Evolutionary conservation across 1,140 invertebrate species (phyloP).

Genomic region (Lineus longissimus): DNA sequence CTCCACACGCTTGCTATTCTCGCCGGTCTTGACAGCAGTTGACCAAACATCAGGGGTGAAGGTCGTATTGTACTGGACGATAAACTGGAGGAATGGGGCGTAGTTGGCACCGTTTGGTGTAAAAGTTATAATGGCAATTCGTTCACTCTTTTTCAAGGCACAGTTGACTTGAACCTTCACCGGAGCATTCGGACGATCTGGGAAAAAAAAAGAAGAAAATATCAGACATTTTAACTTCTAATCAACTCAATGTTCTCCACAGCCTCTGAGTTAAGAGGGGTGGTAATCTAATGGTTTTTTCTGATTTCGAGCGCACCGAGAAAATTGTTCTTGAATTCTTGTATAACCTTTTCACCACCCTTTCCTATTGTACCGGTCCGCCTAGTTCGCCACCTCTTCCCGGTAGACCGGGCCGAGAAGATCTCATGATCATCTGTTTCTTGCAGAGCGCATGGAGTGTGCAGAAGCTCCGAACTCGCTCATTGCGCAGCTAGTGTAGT

Average conservation of each 20-base stretch:
- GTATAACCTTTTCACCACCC: too few relatives aligned
- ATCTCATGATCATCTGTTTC: too few relatives aligned
- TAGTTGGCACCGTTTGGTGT: constrained; percentile 89
- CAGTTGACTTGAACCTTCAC: constrained; percentile 55
- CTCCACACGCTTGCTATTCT: not conserved
- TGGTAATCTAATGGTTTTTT: constrained; percentile 7
- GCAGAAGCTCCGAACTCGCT: too few relatives aligned
- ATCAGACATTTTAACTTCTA: not conserved
- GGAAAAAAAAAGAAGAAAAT: constrained; percentile 26
- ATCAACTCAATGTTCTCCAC: not conserved
- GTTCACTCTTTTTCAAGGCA: constrained; percentile 61
- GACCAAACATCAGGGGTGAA: constrained; percentile 93
- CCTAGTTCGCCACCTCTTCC: too few relatives aligned
- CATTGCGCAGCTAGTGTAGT: too few relatives aligned
- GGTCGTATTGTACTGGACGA: constrained; percentile 89
- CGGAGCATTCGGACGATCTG: constrained; percentile 90
- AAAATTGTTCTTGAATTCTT: too few relatives aligned
- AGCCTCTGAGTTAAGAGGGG: too few relatives aligned
- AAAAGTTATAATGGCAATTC: constrained; percentile 66
- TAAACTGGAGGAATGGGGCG: constrained; percentile 86
- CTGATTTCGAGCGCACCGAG: constrained; percentile 5
- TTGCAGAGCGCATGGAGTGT: too few relatives aligned
- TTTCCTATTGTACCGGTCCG: too few relatives aligned
- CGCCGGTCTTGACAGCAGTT: not conserved
- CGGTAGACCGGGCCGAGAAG: too few relatives aligned